Percentiles rank a stretch among this genome's conserved stretches.
These are phyloP conservation scores for Coreoperca whiteheadi DNA, from an alignment of 2,113 vertebrate species.

Conservation along the genomic window DNA sequence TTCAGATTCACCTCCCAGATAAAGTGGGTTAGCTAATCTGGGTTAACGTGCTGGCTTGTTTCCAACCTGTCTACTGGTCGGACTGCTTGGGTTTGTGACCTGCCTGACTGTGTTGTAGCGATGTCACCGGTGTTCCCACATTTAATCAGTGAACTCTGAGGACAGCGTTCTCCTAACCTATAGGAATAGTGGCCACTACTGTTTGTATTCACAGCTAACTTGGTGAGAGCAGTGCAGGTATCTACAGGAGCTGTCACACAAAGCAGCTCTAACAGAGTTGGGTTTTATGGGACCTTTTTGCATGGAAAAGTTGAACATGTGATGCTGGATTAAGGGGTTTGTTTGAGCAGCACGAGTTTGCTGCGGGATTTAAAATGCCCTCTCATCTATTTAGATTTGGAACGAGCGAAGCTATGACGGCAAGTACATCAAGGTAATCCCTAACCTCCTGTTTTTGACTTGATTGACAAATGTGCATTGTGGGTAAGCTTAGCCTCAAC, in stretches of 20 bases:
- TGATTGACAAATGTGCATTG: not conserved
- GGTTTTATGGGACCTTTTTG: not conserved
- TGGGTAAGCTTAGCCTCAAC: not conserved
- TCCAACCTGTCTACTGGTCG: too few species aligned
- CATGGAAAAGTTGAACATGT: not conserved
- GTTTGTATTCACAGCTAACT: not conserved
- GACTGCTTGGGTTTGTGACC: not conserved
- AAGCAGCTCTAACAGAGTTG: not conserved
- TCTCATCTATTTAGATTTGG: slow-evolving; percentile 89
- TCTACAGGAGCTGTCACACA: not conserved
- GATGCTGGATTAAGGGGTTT: not conserved
- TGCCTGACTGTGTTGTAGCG: not conserved
- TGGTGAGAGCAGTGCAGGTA: not conserved
- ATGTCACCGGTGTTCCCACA: too few species aligned
- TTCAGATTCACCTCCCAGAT: not conserved
- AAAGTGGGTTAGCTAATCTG: not conserved
- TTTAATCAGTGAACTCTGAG: too few species aligned
- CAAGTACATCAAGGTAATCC: slow-evolving; percentile 95
- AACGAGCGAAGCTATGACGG: slow-evolving; percentile 90
- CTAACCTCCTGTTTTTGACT: not conserved
- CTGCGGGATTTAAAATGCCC: not conserved
- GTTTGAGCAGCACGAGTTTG: not conserved
- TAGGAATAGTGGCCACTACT: not conserved
- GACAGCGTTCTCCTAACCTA: not conserved
- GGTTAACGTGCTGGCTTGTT: not conserved